phyloP scores from a whole-genome alignment of 2,888 invertebrate species.

The Steinernema scapterisci region DNA sequence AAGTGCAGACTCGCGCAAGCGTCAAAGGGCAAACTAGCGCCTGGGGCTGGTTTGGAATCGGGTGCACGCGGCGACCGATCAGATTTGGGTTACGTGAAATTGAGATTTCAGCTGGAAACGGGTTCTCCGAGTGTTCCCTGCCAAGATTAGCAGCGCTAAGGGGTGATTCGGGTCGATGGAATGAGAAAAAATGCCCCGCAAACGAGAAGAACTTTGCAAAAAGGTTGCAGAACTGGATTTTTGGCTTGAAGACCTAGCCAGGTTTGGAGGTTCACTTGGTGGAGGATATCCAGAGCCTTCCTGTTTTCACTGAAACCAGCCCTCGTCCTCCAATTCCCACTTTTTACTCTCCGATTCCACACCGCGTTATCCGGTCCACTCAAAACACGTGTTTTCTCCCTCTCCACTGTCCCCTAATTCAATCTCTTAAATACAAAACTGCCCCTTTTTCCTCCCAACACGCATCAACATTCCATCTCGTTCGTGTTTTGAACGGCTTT shows the following conservation, averaged over 20 bases:
- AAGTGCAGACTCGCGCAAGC: too few relatives aligned
- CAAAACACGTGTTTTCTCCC: neutral
- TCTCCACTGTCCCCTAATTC: neutral
- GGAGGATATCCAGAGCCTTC: too few relatives aligned
- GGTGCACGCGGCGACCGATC: constrained; percentile 9
- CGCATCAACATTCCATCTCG: neutral
- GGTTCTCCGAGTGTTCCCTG: neutral
- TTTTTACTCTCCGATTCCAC: too few relatives aligned
- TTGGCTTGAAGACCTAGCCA: too few relatives aligned
- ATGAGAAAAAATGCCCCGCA: neutral
- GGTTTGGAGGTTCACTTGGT: too few relatives aligned
- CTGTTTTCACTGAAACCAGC: too few relatives aligned
- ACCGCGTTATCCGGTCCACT: neutral
- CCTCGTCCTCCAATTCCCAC: too few relatives aligned
- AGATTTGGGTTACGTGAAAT: neutral
- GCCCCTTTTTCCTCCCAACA: neutral
- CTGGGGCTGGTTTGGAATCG: neutral
- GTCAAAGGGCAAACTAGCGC: neutral
- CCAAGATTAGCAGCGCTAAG: neutral
- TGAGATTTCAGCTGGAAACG: neutral
- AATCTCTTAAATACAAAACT: constrained; percentile 14
- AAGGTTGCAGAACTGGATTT: neutral
- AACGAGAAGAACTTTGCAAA: neutral
- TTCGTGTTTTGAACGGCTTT: neutral
- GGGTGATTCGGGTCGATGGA: neutral